These are phyloP conservation scores for Catharus minimus DNA, from an alignment of 2,113 vertebrate species.

Conservation along the genomic window DNA sequence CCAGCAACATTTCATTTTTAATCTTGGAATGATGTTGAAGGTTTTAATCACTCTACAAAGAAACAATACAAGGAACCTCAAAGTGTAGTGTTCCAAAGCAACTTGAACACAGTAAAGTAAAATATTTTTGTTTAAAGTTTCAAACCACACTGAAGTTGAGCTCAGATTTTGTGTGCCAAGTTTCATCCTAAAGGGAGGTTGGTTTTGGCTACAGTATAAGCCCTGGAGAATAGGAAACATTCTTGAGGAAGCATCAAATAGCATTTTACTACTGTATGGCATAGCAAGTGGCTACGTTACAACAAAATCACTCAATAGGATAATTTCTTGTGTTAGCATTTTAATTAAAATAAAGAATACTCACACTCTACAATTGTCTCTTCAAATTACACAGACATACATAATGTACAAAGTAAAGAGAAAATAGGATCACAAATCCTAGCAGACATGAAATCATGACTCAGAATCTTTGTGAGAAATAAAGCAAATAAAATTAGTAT, in stretches of 20 bases:
- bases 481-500: conserved; percentile 38
- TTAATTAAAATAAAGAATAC: conserved; percentile 75
- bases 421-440: conserved; percentile 38
- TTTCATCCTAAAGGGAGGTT: conserved; percentile 55
- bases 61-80: background rate
- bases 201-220: conserved; percentile 67
- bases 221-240: conserved; percentile 60
- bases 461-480: conserved; percentile 49
- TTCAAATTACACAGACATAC: conserved; percentile 39
- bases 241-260: conserved; percentile 71
- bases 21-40: background rate
- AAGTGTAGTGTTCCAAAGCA: background rate
- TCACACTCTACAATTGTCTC: conserved; percentile 14
- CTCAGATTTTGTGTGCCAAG: conserved; percentile 58
- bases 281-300: conserved; percentile 59
- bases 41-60: background rate
- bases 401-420: conserved; percentile 34
- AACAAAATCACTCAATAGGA: conserved; percentile 65
- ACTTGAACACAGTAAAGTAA: background rate
- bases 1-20: background rate
- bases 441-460: conserved; percentile 13
- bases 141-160: conserved; percentile 49
- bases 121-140: background rate
- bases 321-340: conserved; percentile 64
- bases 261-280: conserved; percentile 69